Evolutionary conservation across 2,888 invertebrate genomes (phyloP), one percentile per base, ranked within the genome.

Genomic region (Pilophorus perplexus): DNA sequence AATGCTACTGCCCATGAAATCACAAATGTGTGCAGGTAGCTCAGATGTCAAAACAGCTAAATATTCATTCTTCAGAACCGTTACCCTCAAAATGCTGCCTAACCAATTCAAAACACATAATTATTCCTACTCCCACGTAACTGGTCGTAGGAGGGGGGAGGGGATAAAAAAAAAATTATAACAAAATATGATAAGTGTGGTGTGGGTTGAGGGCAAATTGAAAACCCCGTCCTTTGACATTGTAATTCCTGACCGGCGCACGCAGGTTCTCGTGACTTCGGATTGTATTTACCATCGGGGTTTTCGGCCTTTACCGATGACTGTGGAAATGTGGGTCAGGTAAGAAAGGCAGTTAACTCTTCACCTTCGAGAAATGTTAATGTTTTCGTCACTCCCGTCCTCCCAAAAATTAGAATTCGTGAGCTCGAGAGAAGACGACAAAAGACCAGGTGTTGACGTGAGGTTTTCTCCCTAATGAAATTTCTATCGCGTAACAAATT

Each of bases 391-490:
- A 46, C 46, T 46, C 23, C n/a, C n/a, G n/a, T n/a, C n/a, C n/a
- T n/a, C n/a, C n/a, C n/a, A 14, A 46, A 46, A 44, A 44, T 20
- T 8, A 46, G 46, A 20, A 23, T 22, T 46, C 46, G 46, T 46
- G 46, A 20, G 22, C n/a, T n/a, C n/a, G n/a, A n/a, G n/a, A n/a
- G 23, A n/a, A 1, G 46, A 22, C 46, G 46, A 46, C 46, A 46
- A 46, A 22, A 23, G 46, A 46, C 23, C 46, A 46, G 46, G 46
- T 46, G 46, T 46, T 46, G 46, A 46, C 46, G 46, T 46, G 46
- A 23, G 44, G 44, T 46, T 23, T 22, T n/a, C 23, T 6, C 5
- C 46, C 46, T 23, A 23, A 46, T 46, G 46, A 23, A 46, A 46
- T 10, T 23, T 22, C 23, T 46, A 20, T 46, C 6, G 12, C 20